Evolutionary conservation across 2,113 vertebrate species (phyloP).

Genomic region (Craseonycteris thonglongyai): DNA sequence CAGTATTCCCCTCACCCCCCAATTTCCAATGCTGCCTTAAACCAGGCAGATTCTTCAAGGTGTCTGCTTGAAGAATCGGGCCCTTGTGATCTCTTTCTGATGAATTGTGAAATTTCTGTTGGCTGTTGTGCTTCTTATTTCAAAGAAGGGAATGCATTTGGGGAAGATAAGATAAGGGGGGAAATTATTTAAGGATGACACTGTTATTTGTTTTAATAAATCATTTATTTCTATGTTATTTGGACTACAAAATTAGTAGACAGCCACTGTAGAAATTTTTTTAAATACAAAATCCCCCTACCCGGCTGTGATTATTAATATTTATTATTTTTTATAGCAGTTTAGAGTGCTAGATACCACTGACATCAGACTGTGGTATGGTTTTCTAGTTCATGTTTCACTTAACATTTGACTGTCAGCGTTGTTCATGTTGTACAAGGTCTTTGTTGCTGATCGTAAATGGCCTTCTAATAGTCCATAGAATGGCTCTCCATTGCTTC

Average conservation of each 20-base stretch:
- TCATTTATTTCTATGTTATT: neutral
- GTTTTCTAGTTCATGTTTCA: neutral
- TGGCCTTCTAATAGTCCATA: rapidly evolving
- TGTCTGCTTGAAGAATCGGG: neutral
- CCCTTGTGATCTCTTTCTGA: neutral
- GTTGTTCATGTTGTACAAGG: rapidly evolving
- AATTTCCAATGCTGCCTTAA: neutral
- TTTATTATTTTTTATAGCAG: neutral
- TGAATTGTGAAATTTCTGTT: neutral
- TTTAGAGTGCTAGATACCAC: neutral
- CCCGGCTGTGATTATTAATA: neutral
- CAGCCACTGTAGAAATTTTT: neutral
- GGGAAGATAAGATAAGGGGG: neutral
- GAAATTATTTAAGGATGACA: neutral
- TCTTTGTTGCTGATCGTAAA: neutral
- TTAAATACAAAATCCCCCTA: neutral
- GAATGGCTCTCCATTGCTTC: neutral
- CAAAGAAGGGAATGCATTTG: neutral
- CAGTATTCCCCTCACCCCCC: too few relatives aligned
- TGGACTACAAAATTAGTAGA: neutral
- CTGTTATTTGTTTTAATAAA: neutral
- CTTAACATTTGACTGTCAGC: neutral
- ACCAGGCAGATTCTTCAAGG: neutral
- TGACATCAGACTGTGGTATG: neutral
- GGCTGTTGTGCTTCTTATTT: neutral